phyloP scores from a whole-genome alignment of 1,140 invertebrate species.

The Thaumatotibia leucotreta region DNA sequence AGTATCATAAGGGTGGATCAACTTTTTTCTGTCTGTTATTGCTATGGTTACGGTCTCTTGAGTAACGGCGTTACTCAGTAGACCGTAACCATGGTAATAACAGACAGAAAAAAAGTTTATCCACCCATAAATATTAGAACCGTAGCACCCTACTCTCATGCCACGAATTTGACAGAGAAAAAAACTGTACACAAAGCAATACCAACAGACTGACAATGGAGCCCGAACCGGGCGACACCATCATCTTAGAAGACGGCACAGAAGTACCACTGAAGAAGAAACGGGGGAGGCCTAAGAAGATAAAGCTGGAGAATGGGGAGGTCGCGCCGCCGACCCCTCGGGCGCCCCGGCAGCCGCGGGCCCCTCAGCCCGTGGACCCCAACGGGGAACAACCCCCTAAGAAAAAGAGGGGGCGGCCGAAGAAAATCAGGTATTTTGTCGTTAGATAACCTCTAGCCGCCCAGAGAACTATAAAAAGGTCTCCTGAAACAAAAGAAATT shows the following conservation, averaged over 20 bases:
- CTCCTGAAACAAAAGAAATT: no score
- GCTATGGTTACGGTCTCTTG: no score
- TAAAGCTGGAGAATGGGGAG: constrained; percentile 84
- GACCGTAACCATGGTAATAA: no score
- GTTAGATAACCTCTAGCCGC: no score
- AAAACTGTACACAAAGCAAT: constrained; percentile 10
- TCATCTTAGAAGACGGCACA: constrained; percentile 78
- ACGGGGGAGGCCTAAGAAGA: constrained; percentile 91
- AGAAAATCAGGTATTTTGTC: constrained; percentile 81
- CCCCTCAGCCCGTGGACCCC: constrained; percentile 46
- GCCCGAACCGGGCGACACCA: constrained; percentile 69
- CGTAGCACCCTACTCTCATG: not conserved
- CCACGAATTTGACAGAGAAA: not conserved
- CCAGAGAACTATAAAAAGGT: no score
- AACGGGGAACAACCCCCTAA: constrained; percentile 80
- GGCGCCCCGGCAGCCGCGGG: constrained; percentile 74
- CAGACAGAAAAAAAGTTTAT: no score
- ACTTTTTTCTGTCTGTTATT: no score
- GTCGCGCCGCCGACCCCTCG: constrained; percentile 77
- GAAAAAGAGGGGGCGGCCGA: constrained; percentile 90
- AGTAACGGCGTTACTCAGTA: no score
- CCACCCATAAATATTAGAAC: no score
- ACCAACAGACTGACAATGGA: constrained; percentile 71
- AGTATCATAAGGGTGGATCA: no score
- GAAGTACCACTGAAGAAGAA: constrained; percentile 90